These are phyloP conservation scores for Anarrhichthys ocellatus DNA, from an alignment of 2,113 vertebrate genomes.

Conservation along the genomic window DNA sequence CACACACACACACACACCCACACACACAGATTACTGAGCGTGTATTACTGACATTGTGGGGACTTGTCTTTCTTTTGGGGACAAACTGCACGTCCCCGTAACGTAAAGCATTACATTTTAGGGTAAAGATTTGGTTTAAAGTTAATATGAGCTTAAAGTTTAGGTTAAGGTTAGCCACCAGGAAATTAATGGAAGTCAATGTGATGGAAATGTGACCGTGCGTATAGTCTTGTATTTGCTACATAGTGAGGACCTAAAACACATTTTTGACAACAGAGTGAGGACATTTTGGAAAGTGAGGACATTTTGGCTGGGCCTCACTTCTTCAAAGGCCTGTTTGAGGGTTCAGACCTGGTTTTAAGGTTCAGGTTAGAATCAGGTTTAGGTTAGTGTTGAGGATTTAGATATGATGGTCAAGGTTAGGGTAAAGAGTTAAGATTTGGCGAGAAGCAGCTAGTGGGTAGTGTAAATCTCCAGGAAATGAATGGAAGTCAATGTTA, in stretches of 20 bases:
- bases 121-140: neutral
- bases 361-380: no score
- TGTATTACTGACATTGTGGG: neutral
- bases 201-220: neutral
- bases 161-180: neutral
- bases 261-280: neutral
- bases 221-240: neutral
- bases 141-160: neutral
- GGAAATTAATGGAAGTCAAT: neutral
- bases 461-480: neutral
- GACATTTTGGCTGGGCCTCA: neutral
- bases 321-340: neutral
- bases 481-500: neutral
- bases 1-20: conserved; percentile 12
- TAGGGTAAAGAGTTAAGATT: no score
- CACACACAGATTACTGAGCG: conserved; percentile 7
- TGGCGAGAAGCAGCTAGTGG: no score
- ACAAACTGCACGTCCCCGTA: neutral
- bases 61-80: neutral
- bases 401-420: no score
- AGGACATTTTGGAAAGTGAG: neutral
- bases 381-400: no score
- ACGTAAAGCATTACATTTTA: neutral
- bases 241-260: neutral
- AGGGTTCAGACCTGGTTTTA: no score